These are phyloP conservation scores for Eilema sororculum DNA, from an alignment of 2,888 invertebrate genomes.

Conservation along the genomic window DNA sequence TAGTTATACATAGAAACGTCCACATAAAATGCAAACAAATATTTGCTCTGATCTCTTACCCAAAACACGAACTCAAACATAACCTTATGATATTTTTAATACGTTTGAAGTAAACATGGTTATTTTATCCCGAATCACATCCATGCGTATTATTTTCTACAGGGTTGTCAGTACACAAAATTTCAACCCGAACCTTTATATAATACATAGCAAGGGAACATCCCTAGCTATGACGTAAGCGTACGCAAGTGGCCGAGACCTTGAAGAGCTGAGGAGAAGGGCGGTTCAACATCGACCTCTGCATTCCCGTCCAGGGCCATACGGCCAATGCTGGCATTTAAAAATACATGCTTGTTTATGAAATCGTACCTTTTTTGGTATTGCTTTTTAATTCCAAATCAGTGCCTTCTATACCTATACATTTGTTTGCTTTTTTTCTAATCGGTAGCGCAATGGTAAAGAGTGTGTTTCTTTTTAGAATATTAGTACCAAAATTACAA, in stretches of 20 bases:
- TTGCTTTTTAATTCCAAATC: not conserved
- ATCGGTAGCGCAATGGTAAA: too few relatives aligned
- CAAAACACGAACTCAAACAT: not conserved
- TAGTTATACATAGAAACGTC: too few relatives aligned
- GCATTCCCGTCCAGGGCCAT: conserved; percentile 43
- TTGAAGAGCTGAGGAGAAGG: conserved; percentile 49
- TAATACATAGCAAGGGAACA: conserved; percentile 18
- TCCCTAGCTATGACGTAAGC: conserved; percentile 59
- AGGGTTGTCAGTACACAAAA: conserved; percentile 8
- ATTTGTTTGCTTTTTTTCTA: not conserved
- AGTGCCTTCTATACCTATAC: not conserved
- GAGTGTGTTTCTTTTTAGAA: too few relatives aligned
- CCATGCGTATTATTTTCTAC: not conserved
- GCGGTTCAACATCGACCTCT: conserved; percentile 51
- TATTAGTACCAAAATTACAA: too few relatives aligned
- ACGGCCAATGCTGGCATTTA: conserved; percentile 34
- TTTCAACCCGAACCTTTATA: not conserved
- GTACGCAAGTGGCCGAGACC: conserved; percentile 64
- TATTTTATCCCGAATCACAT: not conserved
- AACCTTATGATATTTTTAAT: not conserved
- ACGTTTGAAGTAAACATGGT: not conserved
- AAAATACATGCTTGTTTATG: conserved; percentile 31
- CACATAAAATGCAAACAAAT: not conserved
- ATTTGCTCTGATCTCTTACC: not conserved
- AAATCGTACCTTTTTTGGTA: conserved; percentile 2